phyloP scores from a whole-genome alignment of 2,888 invertebrate genomes.

The Phengaris alcon region DNA sequence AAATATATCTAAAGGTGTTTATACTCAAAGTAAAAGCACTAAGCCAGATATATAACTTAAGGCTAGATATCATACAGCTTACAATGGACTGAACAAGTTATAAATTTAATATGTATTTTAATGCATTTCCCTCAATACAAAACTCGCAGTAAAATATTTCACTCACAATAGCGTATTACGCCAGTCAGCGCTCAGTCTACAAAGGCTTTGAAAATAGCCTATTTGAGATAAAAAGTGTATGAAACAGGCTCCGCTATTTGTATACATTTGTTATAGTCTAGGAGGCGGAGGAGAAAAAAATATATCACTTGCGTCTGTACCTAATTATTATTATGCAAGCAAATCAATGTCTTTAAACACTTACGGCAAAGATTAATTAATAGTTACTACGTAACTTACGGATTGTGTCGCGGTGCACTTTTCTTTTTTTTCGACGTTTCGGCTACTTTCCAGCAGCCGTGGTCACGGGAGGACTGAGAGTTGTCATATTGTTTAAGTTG shows the following conservation, averaged over 20 bases:
- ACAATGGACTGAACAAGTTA: background rate
- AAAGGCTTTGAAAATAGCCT: constrained; percentile 24
- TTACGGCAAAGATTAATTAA: too few species aligned
- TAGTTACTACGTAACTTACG: too few species aligned
- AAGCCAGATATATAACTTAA: too few species aligned
- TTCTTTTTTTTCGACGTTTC: too few species aligned
- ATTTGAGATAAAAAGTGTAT: constrained; percentile 19
- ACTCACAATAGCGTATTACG: background rate
- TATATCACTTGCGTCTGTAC: too few species aligned
- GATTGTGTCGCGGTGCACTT: too few species aligned
- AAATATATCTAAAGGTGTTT: background rate
- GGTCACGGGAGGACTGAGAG: too few species aligned
- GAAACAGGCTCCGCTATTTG: constrained; percentile 13
- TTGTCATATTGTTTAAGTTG: too few species aligned
- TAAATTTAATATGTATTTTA: background rate
- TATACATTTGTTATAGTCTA: constrained; percentile 7
- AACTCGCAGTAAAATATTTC: background rate
- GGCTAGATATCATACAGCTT: background rate
- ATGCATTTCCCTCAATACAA: background rate
- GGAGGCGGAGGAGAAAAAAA: background rate
- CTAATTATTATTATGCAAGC: too few species aligned
- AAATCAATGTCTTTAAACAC: too few species aligned
- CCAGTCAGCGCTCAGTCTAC: constrained; percentile 13
- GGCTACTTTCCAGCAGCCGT: too few species aligned
- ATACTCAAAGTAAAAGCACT: background rate